Evolutionary conservation across 1,140 invertebrate genomes (phyloP), one percentile per base, ranked within the genome.

Genomic region (Cydia strobilella): DNA sequence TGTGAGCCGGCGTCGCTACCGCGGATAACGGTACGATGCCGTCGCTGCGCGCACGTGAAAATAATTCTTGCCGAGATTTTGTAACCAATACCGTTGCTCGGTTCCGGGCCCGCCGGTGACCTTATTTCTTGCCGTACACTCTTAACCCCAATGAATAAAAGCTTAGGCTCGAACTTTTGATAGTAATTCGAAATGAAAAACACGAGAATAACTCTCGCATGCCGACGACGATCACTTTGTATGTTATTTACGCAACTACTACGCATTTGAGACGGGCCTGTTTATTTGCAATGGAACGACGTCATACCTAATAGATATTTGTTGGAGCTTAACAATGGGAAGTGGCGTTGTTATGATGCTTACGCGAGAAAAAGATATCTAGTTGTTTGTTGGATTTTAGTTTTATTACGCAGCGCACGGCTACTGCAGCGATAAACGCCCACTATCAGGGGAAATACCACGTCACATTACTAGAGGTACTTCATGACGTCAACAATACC

Each of bases 51-150:
- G 90, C 89, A 91, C 89, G 90, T 91, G 89, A 91, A 93, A 89
- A 93, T 93, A 91, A 91, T 91, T 91, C 91, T 93, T 91, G 90
- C 87, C 89, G 91, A 86, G 88, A 91, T 91, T 93, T 93, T 90
- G 90, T 93, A 91, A 93, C 86, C 79, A 84, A 90, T 86, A 91
- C 91, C 90, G 91, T 89, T 93, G 91, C 81, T 84, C 85, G 85
- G 89, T 93, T 91, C 91, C 90, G 91, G 91, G 86, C 88, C 78
- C 84, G 86, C 80, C 84, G 84, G 85, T 87, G 89, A 89, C 91
- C 91, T 90, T 93, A 93, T 91, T 93, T 88, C 85, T 87, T 76
- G 76, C 77, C 83, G 86, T 80, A 82, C 83, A 85, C 86, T 89
- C 86, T 88, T 90, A 88, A 88, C 65, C 65, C 31, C 7, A 69